A percentile compares a stretch with the other conserved stretches of the same genome.
Evolutionary conservation across 2,888 invertebrate species (phyloP).

Genomic region (Drosophila cognata): DNA sequence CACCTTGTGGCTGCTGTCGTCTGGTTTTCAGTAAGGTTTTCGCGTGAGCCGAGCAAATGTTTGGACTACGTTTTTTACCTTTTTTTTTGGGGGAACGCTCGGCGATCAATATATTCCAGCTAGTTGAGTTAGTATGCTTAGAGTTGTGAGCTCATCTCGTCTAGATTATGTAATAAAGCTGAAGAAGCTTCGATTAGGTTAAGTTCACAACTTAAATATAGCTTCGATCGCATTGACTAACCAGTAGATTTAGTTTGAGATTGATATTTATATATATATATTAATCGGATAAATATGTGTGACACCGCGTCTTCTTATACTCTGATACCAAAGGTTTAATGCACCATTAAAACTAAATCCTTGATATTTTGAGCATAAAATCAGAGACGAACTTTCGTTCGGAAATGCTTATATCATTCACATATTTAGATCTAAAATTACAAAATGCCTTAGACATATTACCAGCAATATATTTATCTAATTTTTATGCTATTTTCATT

Average conservation of each 20-base stretch:
- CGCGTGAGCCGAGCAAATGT: slow-evolving; percentile 8
- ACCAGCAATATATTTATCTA: neutral
- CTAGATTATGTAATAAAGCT: slow-evolving; percentile 5
- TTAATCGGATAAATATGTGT: neutral
- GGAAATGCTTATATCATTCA: neutral
- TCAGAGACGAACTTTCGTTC: neutral
- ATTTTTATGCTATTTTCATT: neutral
- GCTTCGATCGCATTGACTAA: neutral
- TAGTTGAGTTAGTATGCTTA: slow-evolving; percentile 20
- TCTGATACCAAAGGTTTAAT: neutral
- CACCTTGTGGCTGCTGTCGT: slow-evolving; percentile 50
- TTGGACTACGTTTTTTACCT: neutral
- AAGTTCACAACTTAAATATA: slow-evolving; percentile 1
- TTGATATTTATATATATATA: neutral
- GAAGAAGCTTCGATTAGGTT: slow-evolving; percentile 5
- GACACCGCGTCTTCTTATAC: neutral
- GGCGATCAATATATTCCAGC: slow-evolving; percentile 43
- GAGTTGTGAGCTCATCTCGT: slow-evolving; percentile 9
- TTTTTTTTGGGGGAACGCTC: neutral
- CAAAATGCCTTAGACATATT: neutral
- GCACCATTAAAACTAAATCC: neutral
- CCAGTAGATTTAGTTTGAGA: neutral
- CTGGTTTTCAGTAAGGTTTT: slow-evolving; percentile 8
- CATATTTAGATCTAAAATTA: neutral
- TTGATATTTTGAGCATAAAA: neutral